These are phyloP conservation scores for Neotoma lepida DNA, from an alignment of 2,113 vertebrate genomes.

Conservation along the genomic window DNA sequence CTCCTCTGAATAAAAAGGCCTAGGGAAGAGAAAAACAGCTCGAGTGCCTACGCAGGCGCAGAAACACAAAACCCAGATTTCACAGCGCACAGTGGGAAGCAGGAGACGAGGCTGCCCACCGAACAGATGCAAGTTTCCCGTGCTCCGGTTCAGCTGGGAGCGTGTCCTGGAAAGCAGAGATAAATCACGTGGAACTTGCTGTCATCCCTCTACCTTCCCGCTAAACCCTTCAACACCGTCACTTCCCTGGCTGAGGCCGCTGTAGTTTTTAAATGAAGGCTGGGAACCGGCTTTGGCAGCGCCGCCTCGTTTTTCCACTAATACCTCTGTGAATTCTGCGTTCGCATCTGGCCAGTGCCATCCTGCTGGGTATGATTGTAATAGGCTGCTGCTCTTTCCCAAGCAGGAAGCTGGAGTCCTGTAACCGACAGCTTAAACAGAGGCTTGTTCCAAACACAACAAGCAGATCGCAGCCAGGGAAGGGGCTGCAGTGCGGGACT, in stretches of 20 bases:
- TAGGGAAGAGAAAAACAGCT: no score
- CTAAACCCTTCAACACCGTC: slow-evolving; percentile 80
- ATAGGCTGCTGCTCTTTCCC: slow-evolving; percentile 87
- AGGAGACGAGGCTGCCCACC: slow-evolving; percentile 76
- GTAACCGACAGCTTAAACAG: slow-evolving; percentile 79
- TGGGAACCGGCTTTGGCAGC: slow-evolving; percentile 84
- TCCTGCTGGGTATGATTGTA: slow-evolving; percentile 86
- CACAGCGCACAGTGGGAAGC: slow-evolving; percentile 74
- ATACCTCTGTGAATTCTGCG: slow-evolving; percentile 87
- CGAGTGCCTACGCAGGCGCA: neutral
- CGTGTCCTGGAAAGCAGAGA: slow-evolving; percentile 83
- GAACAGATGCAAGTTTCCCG: slow-evolving; percentile 94
- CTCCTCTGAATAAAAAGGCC: neutral
- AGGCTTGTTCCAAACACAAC: slow-evolving; percentile 85
- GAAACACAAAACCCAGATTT: neutral
- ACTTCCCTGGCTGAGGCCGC: slow-evolving; percentile 83
- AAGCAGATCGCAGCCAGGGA: slow-evolving; percentile 84
- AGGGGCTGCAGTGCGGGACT: slow-evolving; percentile 85
- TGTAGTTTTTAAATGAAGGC: slow-evolving; percentile 87
- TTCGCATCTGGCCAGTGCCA: slow-evolving; percentile 88
- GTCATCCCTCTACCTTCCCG: slow-evolving; percentile 87
- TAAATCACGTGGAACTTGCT: slow-evolving; percentile 92
- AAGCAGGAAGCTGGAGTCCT: slow-evolving; percentile 82
- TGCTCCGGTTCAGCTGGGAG: slow-evolving; percentile 86
- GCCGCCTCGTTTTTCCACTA: slow-evolving; percentile 88